phyloP scores from a whole-genome alignment of 2,888 invertebrate genomes.

The Argynnis bischoffii region DNA sequence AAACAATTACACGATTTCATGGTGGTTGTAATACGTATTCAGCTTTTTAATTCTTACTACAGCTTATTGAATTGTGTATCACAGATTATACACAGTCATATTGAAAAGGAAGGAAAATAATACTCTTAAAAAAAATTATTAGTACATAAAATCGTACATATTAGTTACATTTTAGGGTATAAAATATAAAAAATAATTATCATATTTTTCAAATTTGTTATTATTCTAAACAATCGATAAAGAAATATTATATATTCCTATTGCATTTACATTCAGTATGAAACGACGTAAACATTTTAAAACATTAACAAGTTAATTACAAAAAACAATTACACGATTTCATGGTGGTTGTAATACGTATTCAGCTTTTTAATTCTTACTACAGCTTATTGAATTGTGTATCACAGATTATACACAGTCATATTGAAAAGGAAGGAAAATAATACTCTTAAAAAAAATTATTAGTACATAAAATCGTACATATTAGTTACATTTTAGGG shows the following conservation, averaged over 20 bases:
- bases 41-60: conserved; percentile 1
- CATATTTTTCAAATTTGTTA: conserved; percentile 3
- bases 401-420: too few relatives aligned
- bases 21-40: conserved; percentile 32
- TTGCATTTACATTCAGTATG: conserved; percentile 33
- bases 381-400: too few relatives aligned
- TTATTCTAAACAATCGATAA: too few relatives aligned
- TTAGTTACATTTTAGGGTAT: too few relatives aligned
- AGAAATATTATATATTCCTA: conserved; percentile 5
- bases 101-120: too few relatives aligned
- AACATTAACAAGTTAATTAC: conserved; percentile 65
- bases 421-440: too few relatives aligned
- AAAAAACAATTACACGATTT: conserved; percentile 61
- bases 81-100: too few relatives aligned
- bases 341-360: conserved; percentile 33
- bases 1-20: conserved; percentile 56
- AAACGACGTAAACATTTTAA: conserved; percentile 45
- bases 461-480: too few relatives aligned
- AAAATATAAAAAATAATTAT: conserved; percentile 2
- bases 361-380: conserved; percentile 1
- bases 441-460: neutral
- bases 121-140: neutral
- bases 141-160: too few relatives aligned
- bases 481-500: too few relatives aligned
- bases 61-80: too few relatives aligned